These are phyloP conservation scores for Eutrigla gurnardus DNA, from an alignment of 2,797 vertebrate species.

Conservation along the genomic window DNA sequence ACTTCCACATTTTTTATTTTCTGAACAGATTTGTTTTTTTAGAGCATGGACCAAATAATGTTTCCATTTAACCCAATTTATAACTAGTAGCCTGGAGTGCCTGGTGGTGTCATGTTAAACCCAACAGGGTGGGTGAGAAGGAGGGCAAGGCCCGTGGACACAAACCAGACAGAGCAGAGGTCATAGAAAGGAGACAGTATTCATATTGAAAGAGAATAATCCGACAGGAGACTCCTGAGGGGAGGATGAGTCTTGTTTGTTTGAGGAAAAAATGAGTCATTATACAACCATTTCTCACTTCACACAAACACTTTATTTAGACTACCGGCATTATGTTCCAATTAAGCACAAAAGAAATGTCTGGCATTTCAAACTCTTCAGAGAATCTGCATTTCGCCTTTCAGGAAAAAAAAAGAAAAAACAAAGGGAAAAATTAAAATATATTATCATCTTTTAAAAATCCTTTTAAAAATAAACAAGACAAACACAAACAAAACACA, in stretches of 20 bases:
- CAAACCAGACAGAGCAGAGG: conserved; percentile 20
- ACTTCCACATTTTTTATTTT: conserved; percentile 4
- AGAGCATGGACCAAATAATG: neutral
- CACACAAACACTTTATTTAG: conserved; percentile 77
- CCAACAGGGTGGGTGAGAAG: conserved; percentile 12
- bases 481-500: conserved; percentile 86
- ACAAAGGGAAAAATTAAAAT: conserved; percentile 83
- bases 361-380: conserved; percentile 69
- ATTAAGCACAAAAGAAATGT: conserved; percentile 78
- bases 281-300: conserved; percentile 72
- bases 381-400: conserved; percentile 75
- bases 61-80: conserved; percentile 1
- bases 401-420: conserved; percentile 70
- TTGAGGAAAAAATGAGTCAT: conserved; percentile 48
- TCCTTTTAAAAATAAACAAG: conserved; percentile 83
- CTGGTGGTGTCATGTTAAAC: conserved; percentile 2
- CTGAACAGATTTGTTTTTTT: neutral
- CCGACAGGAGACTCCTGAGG: conserved; percentile 55
- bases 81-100: neutral
- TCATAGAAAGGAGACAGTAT: conserved; percentile 36
- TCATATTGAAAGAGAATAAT: conserved; percentile 46
- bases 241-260: conserved; percentile 60
- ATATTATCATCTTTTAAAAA: conserved; percentile 85
- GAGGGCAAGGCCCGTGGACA: conserved; percentile 8
- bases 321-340: conserved; percentile 76